Evolutionary conservation across 2,888 invertebrate species (phyloP).

Genomic region (Hypolimnas misippus): DNA sequence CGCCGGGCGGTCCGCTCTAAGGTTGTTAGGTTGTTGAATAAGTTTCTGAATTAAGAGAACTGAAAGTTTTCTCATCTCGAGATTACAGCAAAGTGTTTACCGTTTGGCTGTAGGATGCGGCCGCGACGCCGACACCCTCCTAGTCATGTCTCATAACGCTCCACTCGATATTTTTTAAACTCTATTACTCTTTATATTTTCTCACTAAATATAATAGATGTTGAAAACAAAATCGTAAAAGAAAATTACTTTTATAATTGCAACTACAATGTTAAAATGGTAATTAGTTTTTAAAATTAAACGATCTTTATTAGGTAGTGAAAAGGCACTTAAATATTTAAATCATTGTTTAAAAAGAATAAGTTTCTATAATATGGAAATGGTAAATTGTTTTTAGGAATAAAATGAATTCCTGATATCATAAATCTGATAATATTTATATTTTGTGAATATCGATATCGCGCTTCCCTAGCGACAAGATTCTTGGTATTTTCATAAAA

Average conservation of each 20-base stretch:
- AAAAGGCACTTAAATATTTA: neutral
- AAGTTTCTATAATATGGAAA: no score
- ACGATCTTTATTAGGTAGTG: neutral
- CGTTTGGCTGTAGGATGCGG: conserved; percentile 82
- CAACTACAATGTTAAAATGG: conserved; percentile 24
- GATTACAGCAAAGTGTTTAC: conserved; percentile 85
- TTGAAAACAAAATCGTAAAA: conserved; percentile 23
- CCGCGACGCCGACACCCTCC: conserved; percentile 57
- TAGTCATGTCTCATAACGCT: conserved; percentile 49
- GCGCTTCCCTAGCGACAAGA: conserved; percentile 63
- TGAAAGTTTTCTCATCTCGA: conserved; percentile 85
- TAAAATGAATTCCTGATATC: neutral
- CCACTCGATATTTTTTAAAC: conserved; percentile 45
- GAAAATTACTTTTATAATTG: conserved; percentile 38
- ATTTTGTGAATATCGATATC: conserved; percentile 44
- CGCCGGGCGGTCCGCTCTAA: conserved; percentile 75
- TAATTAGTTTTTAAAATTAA: neutral
- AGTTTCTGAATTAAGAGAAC: conserved; percentile 85
- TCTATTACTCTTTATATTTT: conserved; percentile 30
- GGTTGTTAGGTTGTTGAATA: conserved; percentile 85
- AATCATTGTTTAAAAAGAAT: no score
- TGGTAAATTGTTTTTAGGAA: neutral
- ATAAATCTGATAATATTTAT: neutral
- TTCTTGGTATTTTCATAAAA: conserved; percentile 80
- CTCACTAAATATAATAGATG: neutral